Base-by-base conservation (phyloP, 2,888 invertebrate genomes). In the Dasypogon diadema region DNA sequence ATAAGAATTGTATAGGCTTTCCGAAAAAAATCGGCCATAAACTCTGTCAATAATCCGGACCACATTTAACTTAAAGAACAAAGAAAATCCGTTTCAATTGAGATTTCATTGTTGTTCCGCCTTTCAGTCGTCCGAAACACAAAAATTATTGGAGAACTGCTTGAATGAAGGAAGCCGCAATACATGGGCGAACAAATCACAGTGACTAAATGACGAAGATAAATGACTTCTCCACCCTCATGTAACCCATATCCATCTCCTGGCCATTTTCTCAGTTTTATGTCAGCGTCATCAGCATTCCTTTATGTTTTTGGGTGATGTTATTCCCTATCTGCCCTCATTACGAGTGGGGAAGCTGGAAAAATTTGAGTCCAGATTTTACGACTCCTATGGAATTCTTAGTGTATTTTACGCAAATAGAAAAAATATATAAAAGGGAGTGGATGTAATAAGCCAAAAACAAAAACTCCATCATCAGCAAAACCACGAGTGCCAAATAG, bases 191-290 rank as follows among this genome's bases (percentile, higher is more conserved):
- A 18, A 51, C 54, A 70, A 70, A 70, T 70, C 54, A 70, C 70
- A 54, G 70, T 54, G 70, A 54, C 70, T 54, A 70, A 70, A 70
- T 70, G 70, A 54, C 70, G 70, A 70, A 70, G 70, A 70, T 70
- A 70, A 70, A 70, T 70, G 70, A 70, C 51, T 51, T 54, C 51
- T 54, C 54, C 70, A 54, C 70, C 70, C 70, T 70, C 34, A 70
- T 70, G 54, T 30, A 54, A 70, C 70, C 70, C 70, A 54, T 30
- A 70, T 70, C 34, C 54, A 34, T 30, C 54, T 54, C 24, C 21
- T 54, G 70, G 70, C 54, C 70, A 70, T 70, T 70, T 70, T 54
- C 54, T 54, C 70, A 70, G 70, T 70, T 70, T 70, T 70, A 70
- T 70, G 70, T 70, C 70, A 37, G 37, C 70, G 54, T 70, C 70